A percentile compares a stretch with the other conserved stretches of the same genome.
These are phyloP conservation scores for Hyperopisus bebe DNA, from an alignment of 2,113 vertebrate species.

Conservation along the genomic window DNA sequence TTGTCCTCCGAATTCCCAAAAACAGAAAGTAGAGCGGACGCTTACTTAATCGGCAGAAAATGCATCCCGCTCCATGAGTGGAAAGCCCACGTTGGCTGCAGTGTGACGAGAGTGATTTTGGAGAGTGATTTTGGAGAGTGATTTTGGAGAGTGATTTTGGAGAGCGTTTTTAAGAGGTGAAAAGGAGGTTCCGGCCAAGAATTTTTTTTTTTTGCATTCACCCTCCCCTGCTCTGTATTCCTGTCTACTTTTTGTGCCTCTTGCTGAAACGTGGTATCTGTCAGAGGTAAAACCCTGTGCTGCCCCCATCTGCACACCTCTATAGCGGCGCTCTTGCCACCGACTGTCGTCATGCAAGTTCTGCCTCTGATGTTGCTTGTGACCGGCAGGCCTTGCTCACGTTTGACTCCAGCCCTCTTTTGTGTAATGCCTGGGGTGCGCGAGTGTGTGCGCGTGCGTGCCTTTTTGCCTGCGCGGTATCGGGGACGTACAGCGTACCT, in stretches of 20 bases:
- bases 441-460: neutral
- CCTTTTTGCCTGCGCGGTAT: neutral
- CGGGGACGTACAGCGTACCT: neutral
- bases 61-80: slow-evolving; percentile 13
- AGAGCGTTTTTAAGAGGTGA: slow-evolving; percentile 26
- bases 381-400: neutral
- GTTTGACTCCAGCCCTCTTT: neutral
- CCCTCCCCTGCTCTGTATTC: neutral
- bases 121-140: slow-evolving; percentile 14
- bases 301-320: neutral
- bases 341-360: neutral
- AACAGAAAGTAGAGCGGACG: slow-evolving; percentile 24
- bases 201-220: neutral
- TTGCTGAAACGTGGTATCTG: neutral
- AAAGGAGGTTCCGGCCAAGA: slow-evolving; percentile 16
- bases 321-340: neutral
- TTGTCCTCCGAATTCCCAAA: slow-evolving; percentile 24
- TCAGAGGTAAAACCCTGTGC: neutral
- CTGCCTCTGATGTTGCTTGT: neutral
- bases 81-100: slow-evolving; percentile 8
- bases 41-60: slow-evolving; percentile 39
- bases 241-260: neutral
- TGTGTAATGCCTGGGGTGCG: neutral
- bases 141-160: too few species aligned
- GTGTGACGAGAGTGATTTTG: slow-evolving; percentile 10